Evolutionary conservation across 53 echinoderm and acorn worm genomes (phyloP), one percentile per base, ranked within the genome.

Genomic region (Glandiceps talaboti): DNA sequence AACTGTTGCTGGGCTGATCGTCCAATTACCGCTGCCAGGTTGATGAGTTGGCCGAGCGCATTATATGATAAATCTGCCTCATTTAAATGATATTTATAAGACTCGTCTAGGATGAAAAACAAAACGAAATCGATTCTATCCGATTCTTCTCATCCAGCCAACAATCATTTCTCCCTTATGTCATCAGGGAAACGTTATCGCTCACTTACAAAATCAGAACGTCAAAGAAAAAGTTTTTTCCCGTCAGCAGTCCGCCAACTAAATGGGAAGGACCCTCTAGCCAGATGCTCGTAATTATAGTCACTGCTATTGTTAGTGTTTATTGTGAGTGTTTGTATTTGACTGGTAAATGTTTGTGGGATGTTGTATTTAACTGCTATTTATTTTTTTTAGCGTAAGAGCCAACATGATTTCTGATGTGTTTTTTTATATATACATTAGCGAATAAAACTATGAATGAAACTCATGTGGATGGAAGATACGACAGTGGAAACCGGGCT

Each of bases 41-140:
- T 45, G 64, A 45, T 45, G 64, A 45, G 64, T 45, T 45, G 64
- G 64, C 64, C 64, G 64, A 45, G 64, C 64, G 64, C 64, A 45
- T 45, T 20, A 45, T 45, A 12, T 6, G 64, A 20, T 45, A 45
- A 45, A 45, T 45, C 20, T 45, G 64, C 64, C 64, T 45, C 64
- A 45, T 12, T 45, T 45, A 45, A 20, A 45, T 45, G 64, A 45
- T 20, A 6, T 45, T 45, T 45, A 45, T 20, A 45, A 20, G 20
- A 12, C 64, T 45, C 6, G 64, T 6, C 6, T 45, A 20, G 6
- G 20, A 45, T 12, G 20, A 20, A 45, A 45, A 45, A 45, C 64
- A 45, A 45, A 45, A n/a, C n/a, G n/a, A n/a, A n/a, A n/a, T n/a
- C n/a, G n/a, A n/a, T n/a, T n/a, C n/a, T n/a, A n/a, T 45, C 20